Percentiles rank a stretch among this genome's conserved stretches.
Evolutionary conservation across 1,140 invertebrate genomes (phyloP).

Genomic region (Orius laevigatus): DNA sequence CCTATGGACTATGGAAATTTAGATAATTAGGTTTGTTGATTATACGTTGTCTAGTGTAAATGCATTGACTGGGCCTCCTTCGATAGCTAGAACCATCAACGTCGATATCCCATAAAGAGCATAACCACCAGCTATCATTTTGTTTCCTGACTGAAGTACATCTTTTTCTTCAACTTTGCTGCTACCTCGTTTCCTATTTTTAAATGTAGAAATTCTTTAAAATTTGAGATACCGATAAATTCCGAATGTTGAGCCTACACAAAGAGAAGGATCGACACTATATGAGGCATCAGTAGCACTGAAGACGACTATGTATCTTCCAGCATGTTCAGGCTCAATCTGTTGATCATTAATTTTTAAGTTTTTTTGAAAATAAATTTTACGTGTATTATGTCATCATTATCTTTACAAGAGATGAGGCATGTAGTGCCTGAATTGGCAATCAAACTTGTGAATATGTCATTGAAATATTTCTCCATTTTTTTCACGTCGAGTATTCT

Average conservation of each 20-base stretch:
- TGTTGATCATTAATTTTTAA: background rate
- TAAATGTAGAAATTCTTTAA: no score
- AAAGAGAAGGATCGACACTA: background rate
- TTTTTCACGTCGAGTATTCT: background rate
- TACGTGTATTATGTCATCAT: slow-evolving; percentile 1
- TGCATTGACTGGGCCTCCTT: background rate
- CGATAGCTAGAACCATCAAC: slow-evolving; percentile 4
- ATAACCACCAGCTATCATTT: slow-evolving; percentile 4
- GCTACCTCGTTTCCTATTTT: no score
- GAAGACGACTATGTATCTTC: slow-evolving; percentile 5
- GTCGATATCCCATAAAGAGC: slow-evolving; percentile 4
- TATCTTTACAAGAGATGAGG: slow-evolving; percentile 6
- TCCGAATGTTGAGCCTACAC: slow-evolving; percentile 1
- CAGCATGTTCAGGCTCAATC: background rate
- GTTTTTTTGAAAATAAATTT: background rate
- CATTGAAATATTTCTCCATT: slow-evolving; percentile 7
- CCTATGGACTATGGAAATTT: no score
- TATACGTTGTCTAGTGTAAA: slow-evolving; percentile 5
- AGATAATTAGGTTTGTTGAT: background rate
- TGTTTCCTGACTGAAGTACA: slow-evolving; percentile 3
- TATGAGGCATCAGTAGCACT: background rate
- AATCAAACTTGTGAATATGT: slow-evolving; percentile 2
- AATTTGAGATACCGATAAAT: slow-evolving; percentile 7
- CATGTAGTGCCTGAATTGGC: background rate
- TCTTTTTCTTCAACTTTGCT: slow-evolving; percentile 1